A percentile compares a stretch with the other conserved stretches of the same genome.
Evolutionary conservation across 2,797 vertebrate species (phyloP).

Genomic region (Aplochiton taeniatus): DNA sequence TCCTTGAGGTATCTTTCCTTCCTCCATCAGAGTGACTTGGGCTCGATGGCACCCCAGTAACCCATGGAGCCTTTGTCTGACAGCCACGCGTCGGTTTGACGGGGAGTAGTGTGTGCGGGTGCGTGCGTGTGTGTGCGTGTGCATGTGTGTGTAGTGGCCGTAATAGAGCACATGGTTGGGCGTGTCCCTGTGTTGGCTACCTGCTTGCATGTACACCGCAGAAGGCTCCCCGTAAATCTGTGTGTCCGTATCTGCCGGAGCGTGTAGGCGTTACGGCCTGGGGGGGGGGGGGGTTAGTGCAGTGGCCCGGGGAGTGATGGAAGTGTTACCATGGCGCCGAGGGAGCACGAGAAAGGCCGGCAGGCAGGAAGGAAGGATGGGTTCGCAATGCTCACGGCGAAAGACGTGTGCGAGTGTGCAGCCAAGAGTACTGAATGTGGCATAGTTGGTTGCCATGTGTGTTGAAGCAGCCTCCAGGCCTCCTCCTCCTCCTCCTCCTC

Average conservation of each 20-base stretch:
- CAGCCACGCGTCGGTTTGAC: no score
- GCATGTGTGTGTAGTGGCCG: background rate
- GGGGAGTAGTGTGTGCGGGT: background rate
- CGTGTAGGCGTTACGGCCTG: conserved; percentile 5
- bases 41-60: background rate
- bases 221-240: background rate
- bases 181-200: background rate
- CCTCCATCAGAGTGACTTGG: background rate
- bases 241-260: conserved; percentile 1
- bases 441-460: conserved; percentile 54
- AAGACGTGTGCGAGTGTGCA: background rate
- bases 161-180: no score
- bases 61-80: background rate
- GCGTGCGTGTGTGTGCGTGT: background rate
- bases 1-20: no score
- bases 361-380: background rate
- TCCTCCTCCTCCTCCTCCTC: conserved; percentile 34
- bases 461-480: background rate
- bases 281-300: no score
- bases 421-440: conserved; percentile 31
- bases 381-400: background rate
- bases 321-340: background rate
- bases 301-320: conserved; percentile 6
- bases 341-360: background rate
- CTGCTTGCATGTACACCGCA: background rate